phyloP scores from a whole-genome alignment of 2,888 invertebrate species.

The Vannuccia rotundouncinata region DNA sequence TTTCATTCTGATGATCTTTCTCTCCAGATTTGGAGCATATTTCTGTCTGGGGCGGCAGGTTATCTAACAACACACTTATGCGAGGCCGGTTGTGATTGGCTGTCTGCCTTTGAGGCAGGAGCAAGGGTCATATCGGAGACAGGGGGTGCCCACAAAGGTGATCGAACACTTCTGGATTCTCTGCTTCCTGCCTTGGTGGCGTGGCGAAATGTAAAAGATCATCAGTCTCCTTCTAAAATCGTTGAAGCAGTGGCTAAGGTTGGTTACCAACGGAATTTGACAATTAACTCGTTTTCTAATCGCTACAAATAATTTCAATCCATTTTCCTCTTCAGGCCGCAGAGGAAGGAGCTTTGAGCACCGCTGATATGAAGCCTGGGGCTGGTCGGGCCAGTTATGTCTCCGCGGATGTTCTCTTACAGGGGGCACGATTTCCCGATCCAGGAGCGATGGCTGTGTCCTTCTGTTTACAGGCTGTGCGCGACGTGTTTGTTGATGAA shows the following conservation, averaged over 20 bases:
- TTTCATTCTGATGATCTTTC: too few species aligned
- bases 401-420: neutral
- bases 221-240: neutral
- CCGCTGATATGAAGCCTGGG: neutral
- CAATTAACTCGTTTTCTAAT: neutral
- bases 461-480: neutral
- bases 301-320: too few species aligned
- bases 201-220: neutral
- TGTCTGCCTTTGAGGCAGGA: too few species aligned
- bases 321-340: neutral
- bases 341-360: neutral
- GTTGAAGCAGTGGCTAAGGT: neutral
- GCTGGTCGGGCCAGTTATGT: constrained; percentile 30
- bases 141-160: neutral
- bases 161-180: neutral
- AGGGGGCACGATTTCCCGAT: neutral
- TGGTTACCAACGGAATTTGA: neutral
- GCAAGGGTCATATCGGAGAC: neutral
- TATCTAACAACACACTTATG: too few species aligned
- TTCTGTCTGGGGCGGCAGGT: too few species aligned
- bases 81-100: too few species aligned
- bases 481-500: neutral
- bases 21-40: too few species aligned
- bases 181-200: neutral
- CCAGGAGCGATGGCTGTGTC: constrained; percentile 7